These are phyloP conservation scores for Drosophila nigromelanica DNA, from an alignment of 1,140 invertebrate genomes.

Conservation along the genomic window DNA sequence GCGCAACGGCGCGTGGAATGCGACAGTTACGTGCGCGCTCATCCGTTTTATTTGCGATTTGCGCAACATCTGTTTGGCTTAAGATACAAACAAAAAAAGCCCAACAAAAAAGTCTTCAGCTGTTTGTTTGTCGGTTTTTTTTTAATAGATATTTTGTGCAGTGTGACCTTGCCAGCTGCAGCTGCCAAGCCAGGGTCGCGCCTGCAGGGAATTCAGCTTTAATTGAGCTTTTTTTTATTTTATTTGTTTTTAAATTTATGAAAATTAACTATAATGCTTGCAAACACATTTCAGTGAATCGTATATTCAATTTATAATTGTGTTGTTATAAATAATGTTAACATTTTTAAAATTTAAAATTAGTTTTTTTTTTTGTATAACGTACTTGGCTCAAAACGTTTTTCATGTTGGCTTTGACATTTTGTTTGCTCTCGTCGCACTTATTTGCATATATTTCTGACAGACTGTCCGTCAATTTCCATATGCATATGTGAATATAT, in stretches of 20 bases:
- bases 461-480: conserved; percentile 10
- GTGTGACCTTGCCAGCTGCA: conserved; percentile 11
- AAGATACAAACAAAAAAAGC: conserved; percentile 4
- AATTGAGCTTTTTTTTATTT: not conserved
- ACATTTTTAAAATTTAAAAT: too few relatives aligned
- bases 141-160: not conserved
- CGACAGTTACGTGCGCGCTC: conserved; percentile 33
- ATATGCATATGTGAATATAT: conserved; percentile 18
- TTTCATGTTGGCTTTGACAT: conserved; percentile 6
- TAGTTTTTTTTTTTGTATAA: too few relatives aligned
- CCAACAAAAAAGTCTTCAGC: conserved; percentile 3
- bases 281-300: too few relatives aligned
- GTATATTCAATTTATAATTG: too few relatives aligned
- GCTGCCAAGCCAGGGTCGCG: not conserved
- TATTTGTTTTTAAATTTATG: too few relatives aligned
- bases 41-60: conserved; percentile 64
- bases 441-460: conserved; percentile 17
- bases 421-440: conserved; percentile 11
- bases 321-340: too few relatives aligned
- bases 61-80: conserved; percentile 71
- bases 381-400: not conserved
- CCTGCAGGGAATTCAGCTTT: not conserved
- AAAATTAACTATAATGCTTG: too few relatives aligned
- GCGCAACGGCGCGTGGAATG: conserved; percentile 38
- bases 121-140: conserved; percentile 15